Conservation (phyloP, 2,888 invertebrate genomes). For the Mesoligia furuncula region DNA sequence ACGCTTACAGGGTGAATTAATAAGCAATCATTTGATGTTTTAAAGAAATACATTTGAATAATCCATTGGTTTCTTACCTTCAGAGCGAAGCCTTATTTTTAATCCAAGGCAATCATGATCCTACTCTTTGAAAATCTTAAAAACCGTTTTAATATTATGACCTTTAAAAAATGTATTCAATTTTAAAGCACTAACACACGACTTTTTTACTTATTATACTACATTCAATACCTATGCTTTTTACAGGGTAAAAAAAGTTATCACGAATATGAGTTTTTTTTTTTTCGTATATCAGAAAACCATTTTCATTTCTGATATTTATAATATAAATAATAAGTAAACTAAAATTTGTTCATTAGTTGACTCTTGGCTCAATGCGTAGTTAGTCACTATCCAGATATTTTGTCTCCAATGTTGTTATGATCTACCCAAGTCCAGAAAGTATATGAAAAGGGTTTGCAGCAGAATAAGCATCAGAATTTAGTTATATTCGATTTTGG, state of each 20-base stretch:
- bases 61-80: background rate
- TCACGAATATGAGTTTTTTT: background rate
- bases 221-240: background rate
- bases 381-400: background rate
- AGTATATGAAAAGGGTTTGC: background rate
- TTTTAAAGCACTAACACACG: background rate
- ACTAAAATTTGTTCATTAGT: background rate
- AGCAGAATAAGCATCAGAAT: background rate
- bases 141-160: conserved; percentile 1
- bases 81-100: background rate
- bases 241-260: background rate
- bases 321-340: background rate
- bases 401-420: background rate
- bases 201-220: background rate
- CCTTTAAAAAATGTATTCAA: background rate
- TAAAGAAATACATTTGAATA: background rate
- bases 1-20: background rate
- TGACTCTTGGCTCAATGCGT: background rate
- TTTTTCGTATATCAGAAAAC: background rate
- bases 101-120: background rate
- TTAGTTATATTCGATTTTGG: background rate
- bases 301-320: too few relatives aligned
- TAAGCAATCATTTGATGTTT: background rate
- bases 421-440: background rate
- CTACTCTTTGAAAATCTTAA: background rate